A percentile compares a stretch with the other conserved stretches of the same genome.
Conservation (phyloP, 2,888 invertebrate genomes). For the Bruchidius siliquastri region DNA sequence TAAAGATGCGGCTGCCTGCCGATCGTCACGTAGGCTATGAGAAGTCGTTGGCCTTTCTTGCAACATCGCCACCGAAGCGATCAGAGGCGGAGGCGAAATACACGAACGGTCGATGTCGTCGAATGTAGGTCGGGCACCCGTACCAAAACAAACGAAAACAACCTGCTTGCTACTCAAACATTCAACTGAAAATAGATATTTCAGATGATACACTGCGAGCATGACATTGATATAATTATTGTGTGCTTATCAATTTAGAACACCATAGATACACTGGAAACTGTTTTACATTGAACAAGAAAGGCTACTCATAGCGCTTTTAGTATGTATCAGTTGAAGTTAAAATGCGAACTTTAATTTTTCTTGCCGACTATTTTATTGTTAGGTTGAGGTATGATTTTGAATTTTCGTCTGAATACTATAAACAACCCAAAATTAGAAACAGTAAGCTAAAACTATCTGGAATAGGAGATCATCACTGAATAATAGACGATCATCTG, state of each 20-base stretch:
- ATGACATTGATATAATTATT: neutral
- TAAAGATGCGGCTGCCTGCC: neutral
- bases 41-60: neutral
- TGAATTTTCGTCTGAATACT: too few species aligned
- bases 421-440: too few species aligned
- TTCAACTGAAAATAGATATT: neutral
- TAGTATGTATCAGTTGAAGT: too few species aligned
- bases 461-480: too few species aligned
- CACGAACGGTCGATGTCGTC: neutral
- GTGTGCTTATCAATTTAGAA: neutral
- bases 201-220: neutral
- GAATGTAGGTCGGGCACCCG: neutral
- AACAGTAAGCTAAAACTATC: too few species aligned
- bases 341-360: too few species aligned
- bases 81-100: neutral
- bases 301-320: too few species aligned
- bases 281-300: too few species aligned
- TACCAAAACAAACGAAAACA: neutral
- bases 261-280: too few species aligned
- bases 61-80: neutral
- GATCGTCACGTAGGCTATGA: neutral
- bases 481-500: too few species aligned
- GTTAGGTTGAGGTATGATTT: too few species aligned
- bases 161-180: neutral
- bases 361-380: too few species aligned